These are phyloP conservation scores for Periplaneta americana DNA, from an alignment of 1,140 invertebrate genomes.

Conservation along the genomic window DNA sequence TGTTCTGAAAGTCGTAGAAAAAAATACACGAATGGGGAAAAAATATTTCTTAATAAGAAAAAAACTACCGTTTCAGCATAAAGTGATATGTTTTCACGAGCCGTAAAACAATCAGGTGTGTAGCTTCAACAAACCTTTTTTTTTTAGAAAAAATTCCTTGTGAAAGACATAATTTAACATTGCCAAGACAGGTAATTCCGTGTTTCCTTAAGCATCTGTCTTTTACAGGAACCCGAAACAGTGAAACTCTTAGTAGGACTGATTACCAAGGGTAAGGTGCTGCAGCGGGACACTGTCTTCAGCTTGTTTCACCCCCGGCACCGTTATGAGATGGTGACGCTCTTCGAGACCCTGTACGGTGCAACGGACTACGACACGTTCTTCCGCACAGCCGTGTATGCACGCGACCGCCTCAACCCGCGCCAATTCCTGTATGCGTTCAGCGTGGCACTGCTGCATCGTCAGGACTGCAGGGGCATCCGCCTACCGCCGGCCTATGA, in stretches of 20 bases:
- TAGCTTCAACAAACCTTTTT: too few species aligned
- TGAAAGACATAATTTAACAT: too few species aligned
- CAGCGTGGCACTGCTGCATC: conserved; percentile 34
- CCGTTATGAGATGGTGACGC: conserved; percentile 20
- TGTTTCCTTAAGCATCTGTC: too few species aligned
- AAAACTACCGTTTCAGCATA: too few species aligned
- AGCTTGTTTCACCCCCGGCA: conserved; percentile 17
- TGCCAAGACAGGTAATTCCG: too few species aligned
- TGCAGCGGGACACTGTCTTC: conserved; percentile 20
- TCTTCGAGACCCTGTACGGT: conserved; percentile 23
- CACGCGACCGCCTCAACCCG: conserved; percentile 39
- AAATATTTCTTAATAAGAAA: too few species aligned
- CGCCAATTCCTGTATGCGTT: conserved; percentile 41
- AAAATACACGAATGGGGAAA: too few species aligned
- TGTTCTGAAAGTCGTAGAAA: too few species aligned
- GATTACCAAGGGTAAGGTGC: conserved; percentile 16
- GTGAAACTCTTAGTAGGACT: conserved; percentile 16
- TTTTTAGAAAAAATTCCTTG: too few species aligned
- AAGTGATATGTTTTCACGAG: too few species aligned
- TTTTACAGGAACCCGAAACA: conserved; percentile 14
- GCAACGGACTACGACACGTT: conserved; percentile 37
- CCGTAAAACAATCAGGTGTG: too few species aligned
- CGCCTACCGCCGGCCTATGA: conserved; percentile 43
- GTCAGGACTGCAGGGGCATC: conserved; percentile 37
- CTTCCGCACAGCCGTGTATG: conserved; percentile 39